phyloP scores from a whole-genome alignment of 2,113 vertebrate genomes.

The Excalfactoria chinensis region DNA sequence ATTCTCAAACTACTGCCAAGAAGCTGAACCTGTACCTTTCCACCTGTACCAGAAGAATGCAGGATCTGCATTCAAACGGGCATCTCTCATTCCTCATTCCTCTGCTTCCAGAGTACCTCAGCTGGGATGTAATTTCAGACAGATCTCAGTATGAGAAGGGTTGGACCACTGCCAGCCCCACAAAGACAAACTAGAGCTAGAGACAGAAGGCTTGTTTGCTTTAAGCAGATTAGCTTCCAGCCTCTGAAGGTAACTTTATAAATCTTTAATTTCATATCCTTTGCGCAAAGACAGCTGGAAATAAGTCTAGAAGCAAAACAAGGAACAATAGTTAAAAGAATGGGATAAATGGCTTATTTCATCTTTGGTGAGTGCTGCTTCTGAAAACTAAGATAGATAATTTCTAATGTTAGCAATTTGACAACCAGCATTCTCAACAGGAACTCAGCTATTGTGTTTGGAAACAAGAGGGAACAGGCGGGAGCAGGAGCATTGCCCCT shows the following conservation, averaged over 20 bases:
- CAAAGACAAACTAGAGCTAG: background rate
- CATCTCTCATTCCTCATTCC: background rate
- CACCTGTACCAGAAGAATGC: background rate
- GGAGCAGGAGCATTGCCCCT: background rate
- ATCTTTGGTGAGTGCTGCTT: background rate
- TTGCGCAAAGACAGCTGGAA: background rate
- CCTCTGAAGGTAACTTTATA: background rate
- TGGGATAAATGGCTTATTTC: background rate
- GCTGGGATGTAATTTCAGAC: background rate
- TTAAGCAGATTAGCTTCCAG: background rate
- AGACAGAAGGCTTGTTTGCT: background rate
- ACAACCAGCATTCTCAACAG: background rate
- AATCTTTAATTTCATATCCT: background rate
- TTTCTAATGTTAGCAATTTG: background rate
- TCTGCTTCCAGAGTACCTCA: background rate
- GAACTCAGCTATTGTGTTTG: background rate
- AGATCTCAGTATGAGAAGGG: background rate
- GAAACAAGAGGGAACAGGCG: slow-evolving; percentile 13
- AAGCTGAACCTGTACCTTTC: background rate
- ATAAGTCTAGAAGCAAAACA: background rate
- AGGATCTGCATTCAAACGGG: background rate
- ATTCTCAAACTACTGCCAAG: background rate
- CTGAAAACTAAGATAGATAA: slow-evolving; percentile 19
- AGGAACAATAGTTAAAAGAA: background rate
- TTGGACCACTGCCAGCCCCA: background rate